phyloP scores from a whole-genome alignment of 2,113 vertebrate genomes.

The Engraulis encrasicolus region DNA sequence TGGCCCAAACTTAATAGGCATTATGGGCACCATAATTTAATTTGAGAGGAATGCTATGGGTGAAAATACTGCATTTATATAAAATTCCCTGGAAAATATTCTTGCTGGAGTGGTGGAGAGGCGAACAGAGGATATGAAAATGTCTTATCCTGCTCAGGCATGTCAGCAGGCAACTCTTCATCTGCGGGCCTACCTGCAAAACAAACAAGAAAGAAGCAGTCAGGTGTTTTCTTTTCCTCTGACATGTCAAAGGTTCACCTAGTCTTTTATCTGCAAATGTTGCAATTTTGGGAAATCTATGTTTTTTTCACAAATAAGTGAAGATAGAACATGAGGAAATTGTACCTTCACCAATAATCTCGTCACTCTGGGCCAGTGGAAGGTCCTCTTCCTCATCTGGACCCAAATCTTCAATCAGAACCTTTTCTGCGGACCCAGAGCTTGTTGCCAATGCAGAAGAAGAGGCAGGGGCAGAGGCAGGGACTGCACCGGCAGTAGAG shows the following conservation, averaged over 20 bases:
- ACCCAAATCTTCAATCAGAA: conserved; percentile 72
- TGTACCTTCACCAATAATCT: conserved; percentile 52
- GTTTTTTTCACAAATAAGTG: background rate
- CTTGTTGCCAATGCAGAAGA: conserved; percentile 19
- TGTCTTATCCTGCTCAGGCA: conserved; percentile 57
- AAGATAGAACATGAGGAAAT: background rate
- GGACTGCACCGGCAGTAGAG: conserved; percentile 36
- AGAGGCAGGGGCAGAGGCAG: conserved; percentile 41
- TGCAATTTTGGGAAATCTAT: background rate
- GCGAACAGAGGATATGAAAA: conserved; percentile 53
- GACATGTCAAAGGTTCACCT: background rate
- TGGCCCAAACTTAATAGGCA: background rate
- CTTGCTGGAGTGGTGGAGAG: conserved; percentile 49
- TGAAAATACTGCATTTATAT: conserved; percentile 35
- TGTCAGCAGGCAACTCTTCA: conserved; percentile 37
- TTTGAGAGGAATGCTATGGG: background rate
- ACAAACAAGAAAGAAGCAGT: conserved; percentile 6
- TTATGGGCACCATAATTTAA: background rate
- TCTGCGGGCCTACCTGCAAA: conserved; percentile 60
- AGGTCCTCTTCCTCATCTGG: conserved; percentile 71
- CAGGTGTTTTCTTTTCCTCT: background rate
- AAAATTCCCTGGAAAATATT: conserved; percentile 62
- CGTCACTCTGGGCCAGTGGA: conserved; percentile 42
- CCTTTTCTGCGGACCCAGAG: conserved; percentile 43
- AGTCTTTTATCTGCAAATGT: background rate